Base-by-base conservation (phyloP, 2,888 invertebrate genomes). In the Nomada flava region DNA sequence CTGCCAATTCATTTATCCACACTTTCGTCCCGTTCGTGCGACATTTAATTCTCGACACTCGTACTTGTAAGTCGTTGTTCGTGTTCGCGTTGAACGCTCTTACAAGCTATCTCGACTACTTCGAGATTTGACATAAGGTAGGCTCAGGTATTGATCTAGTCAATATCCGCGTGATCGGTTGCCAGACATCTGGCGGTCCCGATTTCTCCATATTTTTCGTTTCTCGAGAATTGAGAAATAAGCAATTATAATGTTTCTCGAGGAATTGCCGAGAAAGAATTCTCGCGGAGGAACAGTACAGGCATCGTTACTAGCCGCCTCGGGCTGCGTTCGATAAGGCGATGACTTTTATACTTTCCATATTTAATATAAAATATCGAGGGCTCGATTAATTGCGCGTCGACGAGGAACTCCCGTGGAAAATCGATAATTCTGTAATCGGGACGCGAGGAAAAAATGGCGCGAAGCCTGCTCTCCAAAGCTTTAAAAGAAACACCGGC, bases 151-250 rank as follows among this genome's bases (percentile, higher is more conserved):
- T 60, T 69, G 68, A 72, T 42, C 42, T 81, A 73, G 60, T 81
- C 73, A 59, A 81, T 73, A 81, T 64, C 67, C 53, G 60, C 64
- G 63, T 73, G 77, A 77, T 77, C 64, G 72, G 47, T 73, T 70
- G 68, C 69, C 47, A 47, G 36, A 36, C 5, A 36, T 36, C 36
- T 36, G 1, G 7, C 0, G 36, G 0, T 1, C 36, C 36, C 0
- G 36, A 36, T 36, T 36, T 36, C 36, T 7, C 36, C 7, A 36
- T 36, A 36, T 36, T 36, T 36, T 7, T 36, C 36, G 36, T 36
- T 7, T 7, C 36, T 36, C 36, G 9, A 36, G 36, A 36, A 36
- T 36, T 5, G 1, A 36, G 7, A 36, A 7, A 36, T 7, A 36
- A 36, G 36, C 36, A 36, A 36, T 36, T 36, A 36, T 7, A 0